Percentiles rank a stretch among this genome's conserved stretches.
phyloP scores from a whole-genome alignment of 92 coral and sea anemone genomes.

The Palythoa grandiflora region DNA sequence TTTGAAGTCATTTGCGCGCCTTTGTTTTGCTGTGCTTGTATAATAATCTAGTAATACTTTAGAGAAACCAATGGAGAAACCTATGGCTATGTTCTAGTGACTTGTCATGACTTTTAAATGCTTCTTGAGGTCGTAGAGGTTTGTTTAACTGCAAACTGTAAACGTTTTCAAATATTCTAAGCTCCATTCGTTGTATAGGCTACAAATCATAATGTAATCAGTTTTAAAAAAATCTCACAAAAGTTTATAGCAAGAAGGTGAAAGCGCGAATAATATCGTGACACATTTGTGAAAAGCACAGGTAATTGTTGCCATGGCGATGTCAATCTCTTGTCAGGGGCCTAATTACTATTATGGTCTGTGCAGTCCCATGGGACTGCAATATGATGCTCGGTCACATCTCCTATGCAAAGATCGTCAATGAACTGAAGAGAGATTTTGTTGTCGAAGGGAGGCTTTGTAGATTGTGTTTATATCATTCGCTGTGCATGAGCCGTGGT shows the following conservation, averaged over 20 bases:
- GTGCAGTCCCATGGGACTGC: conserved; percentile 77
- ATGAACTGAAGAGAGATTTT: conserved; percentile 66
- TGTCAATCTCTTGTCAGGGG: conserved; percentile 60
- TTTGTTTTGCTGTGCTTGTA: too few species aligned
- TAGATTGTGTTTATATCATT: conserved; percentile 48
- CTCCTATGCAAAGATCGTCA: conserved; percentile 12
- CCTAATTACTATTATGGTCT: conserved; percentile 83
- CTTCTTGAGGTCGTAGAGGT: too few species aligned
- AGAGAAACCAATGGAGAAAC: too few species aligned
- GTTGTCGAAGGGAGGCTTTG: conserved; percentile 44
- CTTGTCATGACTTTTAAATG: too few species aligned
- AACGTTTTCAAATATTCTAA: too few species aligned
- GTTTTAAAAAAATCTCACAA: too few species aligned
- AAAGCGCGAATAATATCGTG: background rate
- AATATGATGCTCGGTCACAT: conserved; percentile 57
- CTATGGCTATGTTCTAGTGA: too few species aligned
- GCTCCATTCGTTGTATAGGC: too few species aligned
- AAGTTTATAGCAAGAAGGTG: background rate
- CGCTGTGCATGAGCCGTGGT: conserved; percentile 62
- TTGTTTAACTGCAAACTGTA: too few species aligned
- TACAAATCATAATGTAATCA: too few species aligned
- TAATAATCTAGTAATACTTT: too few species aligned
- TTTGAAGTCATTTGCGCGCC: too few species aligned
- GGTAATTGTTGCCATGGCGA: conserved; percentile 56
- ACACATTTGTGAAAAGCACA: background rate